A percentile compares a stretch with the other conserved stretches of the same genome.
phyloP scores from a whole-genome alignment of 2,888 invertebrate species.

The Microchrysa polita region DNA sequence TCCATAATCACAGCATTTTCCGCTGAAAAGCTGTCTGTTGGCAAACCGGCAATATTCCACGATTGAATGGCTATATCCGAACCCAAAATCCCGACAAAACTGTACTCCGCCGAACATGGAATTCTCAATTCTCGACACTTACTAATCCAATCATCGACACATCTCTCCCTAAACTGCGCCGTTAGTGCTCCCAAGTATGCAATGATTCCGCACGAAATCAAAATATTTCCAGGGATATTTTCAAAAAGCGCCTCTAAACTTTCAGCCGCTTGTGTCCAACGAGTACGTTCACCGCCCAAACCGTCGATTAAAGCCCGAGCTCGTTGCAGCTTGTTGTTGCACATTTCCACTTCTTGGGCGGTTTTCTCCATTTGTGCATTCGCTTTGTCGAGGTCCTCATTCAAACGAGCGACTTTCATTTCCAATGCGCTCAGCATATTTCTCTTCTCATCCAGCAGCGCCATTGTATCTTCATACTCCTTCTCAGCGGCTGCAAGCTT shows the following conservation, averaged over 20 bases:
- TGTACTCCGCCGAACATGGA: slow-evolving; percentile 79
- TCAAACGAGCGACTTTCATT: slow-evolving; percentile 77
- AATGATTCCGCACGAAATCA: slow-evolving; percentile 88
- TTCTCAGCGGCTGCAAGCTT: slow-evolving; percentile 82
- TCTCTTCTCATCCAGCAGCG: slow-evolving; percentile 84
- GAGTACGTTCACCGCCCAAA: slow-evolving; percentile 85
- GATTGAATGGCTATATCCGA: slow-evolving; percentile 77
- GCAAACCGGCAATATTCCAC: slow-evolving; percentile 88
- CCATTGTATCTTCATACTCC: slow-evolving; percentile 84
- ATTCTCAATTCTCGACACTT: slow-evolving; percentile 75
- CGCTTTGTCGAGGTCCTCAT: slow-evolving; percentile 75
- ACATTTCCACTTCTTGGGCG: slow-evolving; percentile 81
- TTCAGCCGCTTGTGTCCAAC: slow-evolving; percentile 84
- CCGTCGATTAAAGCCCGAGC: slow-evolving; percentile 90
- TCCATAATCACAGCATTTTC: slow-evolving; percentile 88
- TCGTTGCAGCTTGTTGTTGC: slow-evolving; percentile 83
- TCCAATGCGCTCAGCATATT: slow-evolving; percentile 80
- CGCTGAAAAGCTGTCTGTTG: slow-evolving; percentile 84
- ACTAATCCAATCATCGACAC: slow-evolving; percentile 77
- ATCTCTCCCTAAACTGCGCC: slow-evolving; percentile 70
- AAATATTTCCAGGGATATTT: slow-evolving; percentile 87
- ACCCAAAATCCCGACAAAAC: slow-evolving; percentile 79
- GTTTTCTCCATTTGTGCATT: slow-evolving; percentile 81
- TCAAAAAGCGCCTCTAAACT: slow-evolving; percentile 79
- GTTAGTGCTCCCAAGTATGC: slow-evolving; percentile 91